Percentiles rank a stretch among this genome's conserved stretches.
These are phyloP conservation scores for Drosophila orosa DNA, from an alignment of 1,140 invertebrate species.

Conservation along the genomic window DNA sequence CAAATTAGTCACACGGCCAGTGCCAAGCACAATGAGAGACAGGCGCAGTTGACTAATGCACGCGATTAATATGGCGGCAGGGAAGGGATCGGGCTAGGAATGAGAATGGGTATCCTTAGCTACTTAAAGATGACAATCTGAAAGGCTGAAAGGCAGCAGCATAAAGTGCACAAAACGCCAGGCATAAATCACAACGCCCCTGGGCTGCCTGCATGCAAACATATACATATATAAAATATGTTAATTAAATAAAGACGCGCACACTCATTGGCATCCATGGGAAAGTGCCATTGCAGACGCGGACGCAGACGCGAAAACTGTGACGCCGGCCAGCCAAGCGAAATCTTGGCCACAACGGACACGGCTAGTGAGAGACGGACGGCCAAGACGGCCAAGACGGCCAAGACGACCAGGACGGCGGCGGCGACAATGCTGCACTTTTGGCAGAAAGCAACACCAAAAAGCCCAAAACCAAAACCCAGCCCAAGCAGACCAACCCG, in stretches of 20 bases:
- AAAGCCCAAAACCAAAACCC: slow-evolving; percentile 22
- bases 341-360: slow-evolving; percentile 73
- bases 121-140: slow-evolving; percentile 53
- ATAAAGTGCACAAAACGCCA: slow-evolving; percentile 57
- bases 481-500: slow-evolving; percentile 37
- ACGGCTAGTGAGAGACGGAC: slow-evolving; percentile 74
- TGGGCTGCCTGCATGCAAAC: slow-evolving; percentile 5
- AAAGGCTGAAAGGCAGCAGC: slow-evolving; percentile 54
- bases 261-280: slow-evolving; percentile 56
- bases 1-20: slow-evolving; percentile 73
- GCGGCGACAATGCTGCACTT: slow-evolving; percentile 67
- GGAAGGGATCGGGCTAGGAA: slow-evolving; percentile 22
- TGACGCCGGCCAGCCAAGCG: slow-evolving; percentile 75
- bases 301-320: slow-evolving; percentile 66
- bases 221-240: slow-evolving; percentile 60
- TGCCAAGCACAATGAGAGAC: slow-evolving; percentile 38
- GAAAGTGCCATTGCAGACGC: slow-evolving; percentile 42
- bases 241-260: slow-evolving; percentile 77
- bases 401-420: too few relatives aligned
- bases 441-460: slow-evolving; percentile 54
- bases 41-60: slow-evolving; percentile 65
- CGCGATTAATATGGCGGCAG: slow-evolving; percentile 57
- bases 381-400: slow-evolving; percentile 50
- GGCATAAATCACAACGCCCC: slow-evolving; percentile 56
- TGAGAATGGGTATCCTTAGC: slow-evolving; percentile 22